Percentiles rank a stretch among this genome's conserved stretches.
Evolutionary conservation across 1,140 invertebrate species (phyloP).

Genomic region (Tyrophagus putrescentiae): DNA sequence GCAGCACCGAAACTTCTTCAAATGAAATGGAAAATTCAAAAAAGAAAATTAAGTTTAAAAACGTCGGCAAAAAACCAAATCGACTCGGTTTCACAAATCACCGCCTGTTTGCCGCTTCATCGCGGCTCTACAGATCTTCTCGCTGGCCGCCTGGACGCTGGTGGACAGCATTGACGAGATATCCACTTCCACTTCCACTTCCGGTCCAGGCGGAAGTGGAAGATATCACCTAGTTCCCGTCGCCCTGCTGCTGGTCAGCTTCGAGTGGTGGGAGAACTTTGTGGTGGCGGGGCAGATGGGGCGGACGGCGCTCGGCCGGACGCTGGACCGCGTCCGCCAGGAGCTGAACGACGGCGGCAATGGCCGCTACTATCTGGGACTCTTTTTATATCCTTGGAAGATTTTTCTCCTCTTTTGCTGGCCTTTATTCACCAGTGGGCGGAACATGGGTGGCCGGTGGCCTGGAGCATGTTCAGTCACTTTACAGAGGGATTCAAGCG

Average conservation of each 20-base stretch:
- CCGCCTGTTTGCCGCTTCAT: too few species aligned
- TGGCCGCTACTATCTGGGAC: constrained; percentile 69
- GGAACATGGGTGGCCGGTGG: constrained; percentile 56
- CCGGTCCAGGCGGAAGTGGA: too few species aligned
- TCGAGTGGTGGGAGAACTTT: constrained; percentile 95
- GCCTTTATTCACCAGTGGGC: constrained; percentile 50
- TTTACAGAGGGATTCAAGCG: not conserved
- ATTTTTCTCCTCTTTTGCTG: constrained; percentile 58
- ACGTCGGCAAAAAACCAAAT: too few species aligned
- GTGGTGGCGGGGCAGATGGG: constrained; percentile 92
- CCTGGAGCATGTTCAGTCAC: not conserved
- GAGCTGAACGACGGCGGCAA: constrained; percentile 59
- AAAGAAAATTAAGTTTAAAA: too few species aligned
- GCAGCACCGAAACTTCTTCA: too few species aligned
- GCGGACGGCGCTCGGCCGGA: constrained; percentile 47
- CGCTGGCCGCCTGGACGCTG: constrained; percentile 40
- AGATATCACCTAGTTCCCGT: too few species aligned
- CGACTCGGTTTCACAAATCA: too few species aligned
- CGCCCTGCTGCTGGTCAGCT: constrained; percentile 63
- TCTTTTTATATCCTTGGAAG: constrained; percentile 76
- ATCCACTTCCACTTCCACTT: constrained; percentile 62
- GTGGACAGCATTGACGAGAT: constrained; percentile 62
- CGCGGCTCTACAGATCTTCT: constrained; percentile 29
- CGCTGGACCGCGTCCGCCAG: constrained; percentile 56
- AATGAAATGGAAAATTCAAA: too few species aligned